Percentiles rank a stretch among this genome's conserved stretches.
Evolutionary conservation across 2,113 vertebrate genomes (phyloP).

Genomic region (Casuarius casuarius): DNA sequence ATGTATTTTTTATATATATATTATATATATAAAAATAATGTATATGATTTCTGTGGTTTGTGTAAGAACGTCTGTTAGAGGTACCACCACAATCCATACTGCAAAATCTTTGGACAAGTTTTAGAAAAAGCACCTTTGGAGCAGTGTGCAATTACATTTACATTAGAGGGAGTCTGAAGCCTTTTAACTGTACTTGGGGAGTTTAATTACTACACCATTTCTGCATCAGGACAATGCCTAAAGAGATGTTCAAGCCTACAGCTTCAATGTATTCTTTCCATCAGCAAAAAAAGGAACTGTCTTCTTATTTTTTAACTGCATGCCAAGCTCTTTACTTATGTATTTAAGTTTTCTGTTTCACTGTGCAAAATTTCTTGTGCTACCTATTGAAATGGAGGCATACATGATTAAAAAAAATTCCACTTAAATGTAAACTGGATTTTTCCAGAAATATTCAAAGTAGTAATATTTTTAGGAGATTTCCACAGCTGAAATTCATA

Average conservation of each 20-base stretch:
- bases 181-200: neutral
- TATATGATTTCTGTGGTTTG: neutral
- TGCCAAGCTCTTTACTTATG: neutral
- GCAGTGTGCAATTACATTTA: neutral
- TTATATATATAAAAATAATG: too few relatives aligned
- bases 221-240: neutral
- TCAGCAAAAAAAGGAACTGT: neutral
- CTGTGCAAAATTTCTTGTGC: neutral
- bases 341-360: neutral
- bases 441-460: neutral
- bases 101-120: neutral
- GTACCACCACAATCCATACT: neutral
- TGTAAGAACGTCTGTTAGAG: neutral
- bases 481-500: neutral
- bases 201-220: neutral
- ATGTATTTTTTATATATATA: neutral
- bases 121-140: neutral
- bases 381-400: neutral
- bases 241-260: neutral
- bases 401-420: neutral
- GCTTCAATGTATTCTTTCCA: neutral
- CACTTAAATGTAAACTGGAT: neutral
- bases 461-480: neutral
- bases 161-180: neutral
- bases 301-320: neutral